Evolutionary conservation across 2,888 invertebrate genomes (phyloP).

Genomic region (Philereme transversata): DNA sequence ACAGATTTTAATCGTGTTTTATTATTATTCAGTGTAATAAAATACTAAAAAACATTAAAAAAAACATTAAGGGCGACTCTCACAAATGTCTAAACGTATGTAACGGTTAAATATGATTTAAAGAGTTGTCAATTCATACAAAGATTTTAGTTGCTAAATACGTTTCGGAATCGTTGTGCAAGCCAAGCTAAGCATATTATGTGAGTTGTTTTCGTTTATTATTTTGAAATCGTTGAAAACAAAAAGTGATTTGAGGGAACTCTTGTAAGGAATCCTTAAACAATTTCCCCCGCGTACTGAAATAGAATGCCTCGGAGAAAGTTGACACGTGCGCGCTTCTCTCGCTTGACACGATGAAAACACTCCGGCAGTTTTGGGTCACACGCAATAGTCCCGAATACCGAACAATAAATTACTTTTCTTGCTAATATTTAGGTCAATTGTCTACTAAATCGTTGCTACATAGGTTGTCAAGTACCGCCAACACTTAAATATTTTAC

Average conservation of each 20-base stretch:
- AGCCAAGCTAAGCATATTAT: not conserved
- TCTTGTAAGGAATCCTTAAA: conserved; percentile 37
- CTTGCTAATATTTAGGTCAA: conserved; percentile 45
- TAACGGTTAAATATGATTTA: too few species aligned
- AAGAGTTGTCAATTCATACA: too few species aligned
- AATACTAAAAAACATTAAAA: too few species aligned
- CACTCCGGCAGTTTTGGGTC: conserved; percentile 76
- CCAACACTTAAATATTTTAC: too few species aligned
- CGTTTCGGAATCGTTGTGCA: too few species aligned
- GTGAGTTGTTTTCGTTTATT: not conserved
- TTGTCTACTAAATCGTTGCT: too few species aligned
- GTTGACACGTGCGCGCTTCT: conserved; percentile 62
- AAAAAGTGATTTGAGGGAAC: not conserved
- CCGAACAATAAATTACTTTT: conserved; percentile 56
- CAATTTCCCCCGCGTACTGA: conserved; percentile 59
- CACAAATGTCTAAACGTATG: too few species aligned
- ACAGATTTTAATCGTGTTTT: too few species aligned
- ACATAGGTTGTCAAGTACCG: too few species aligned
- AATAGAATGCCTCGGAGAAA: conserved; percentile 72
- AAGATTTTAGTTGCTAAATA: too few species aligned
- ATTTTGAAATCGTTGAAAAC: not conserved
- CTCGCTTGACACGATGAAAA: conserved; percentile 62
- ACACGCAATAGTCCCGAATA: conserved; percentile 67
- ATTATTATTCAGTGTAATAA: too few species aligned
- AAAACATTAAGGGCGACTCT: too few species aligned